These are phyloP conservation scores for Phlogophora meticulosa DNA, from an alignment of 2,888 invertebrate genomes.

Conservation along the genomic window DNA sequence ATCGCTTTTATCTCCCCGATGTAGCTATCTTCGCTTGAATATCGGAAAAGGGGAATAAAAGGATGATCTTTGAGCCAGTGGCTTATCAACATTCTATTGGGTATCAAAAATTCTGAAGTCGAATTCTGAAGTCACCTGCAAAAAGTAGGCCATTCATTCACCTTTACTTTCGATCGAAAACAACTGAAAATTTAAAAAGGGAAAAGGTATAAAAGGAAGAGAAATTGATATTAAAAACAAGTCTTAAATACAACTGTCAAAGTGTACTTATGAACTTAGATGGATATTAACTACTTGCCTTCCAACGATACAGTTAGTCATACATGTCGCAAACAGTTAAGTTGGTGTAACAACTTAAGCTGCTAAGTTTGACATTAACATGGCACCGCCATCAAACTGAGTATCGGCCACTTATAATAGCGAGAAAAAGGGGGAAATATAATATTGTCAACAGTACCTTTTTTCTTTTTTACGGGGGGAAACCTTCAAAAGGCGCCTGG, in stretches of 20 bases:
- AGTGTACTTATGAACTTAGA: conserved; percentile 27
- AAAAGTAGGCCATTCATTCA: not conserved
- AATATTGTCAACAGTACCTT: not conserved
- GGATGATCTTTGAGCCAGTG: not conserved
- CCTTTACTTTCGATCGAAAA: not conserved
- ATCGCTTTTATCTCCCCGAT: conserved; percentile 24
- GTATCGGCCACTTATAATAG: not conserved
- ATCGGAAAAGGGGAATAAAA: conserved; percentile 19
- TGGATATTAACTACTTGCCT: conserved; percentile 11
- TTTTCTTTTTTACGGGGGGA: no score
- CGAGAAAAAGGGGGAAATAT: not conserved
- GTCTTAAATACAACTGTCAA: not conserved
- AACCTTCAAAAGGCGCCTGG: no score
- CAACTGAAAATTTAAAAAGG: not conserved
- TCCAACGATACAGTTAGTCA: conserved; percentile 20
- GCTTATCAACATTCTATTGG: not conserved
- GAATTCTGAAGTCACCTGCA: not conserved
- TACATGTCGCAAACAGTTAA: conserved; percentile 29
- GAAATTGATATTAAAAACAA: not conserved
- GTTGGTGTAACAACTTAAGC: conserved; percentile 29
- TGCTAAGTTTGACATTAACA: conserved; percentile 16
- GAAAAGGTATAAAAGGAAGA: no score
- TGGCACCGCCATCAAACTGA: not conserved
- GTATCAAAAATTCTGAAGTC: not conserved
- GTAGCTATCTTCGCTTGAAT: conserved; percentile 12